Base-by-base conservation (phyloP, 2,888 invertebrate genomes). In the Meghimatium bilineatum region DNA sequence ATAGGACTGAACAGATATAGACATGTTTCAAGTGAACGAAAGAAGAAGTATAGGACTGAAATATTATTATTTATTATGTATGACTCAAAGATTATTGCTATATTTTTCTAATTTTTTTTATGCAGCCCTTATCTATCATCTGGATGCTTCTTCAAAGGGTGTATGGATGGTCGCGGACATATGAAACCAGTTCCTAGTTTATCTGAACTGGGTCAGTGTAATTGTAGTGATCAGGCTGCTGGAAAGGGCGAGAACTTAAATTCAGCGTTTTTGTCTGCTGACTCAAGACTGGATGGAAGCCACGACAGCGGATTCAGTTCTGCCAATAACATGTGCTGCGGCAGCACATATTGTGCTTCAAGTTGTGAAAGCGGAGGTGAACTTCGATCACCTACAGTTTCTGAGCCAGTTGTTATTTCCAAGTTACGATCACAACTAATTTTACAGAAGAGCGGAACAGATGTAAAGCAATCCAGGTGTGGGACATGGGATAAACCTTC, bases 321-420 rank as follows among this genome's bases (percentile, higher is more conserved):
- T 29, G 88, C 90, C 78, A 91, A 91, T 88, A 92, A 92, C 83
- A 90, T 94, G 87, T 32, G 26, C 34, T 94, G 93, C 88, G 90
- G 94, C 32, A 91, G 92, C 78, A 93, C 93, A 63, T 92, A 93
- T 85, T 89, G 93, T 80, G 93, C 93, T 17, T 92, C 91, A 29
- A 90, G 89, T 75, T 93, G 92, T 84, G 90, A 92, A 77, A 92
- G 92, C 85, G 89, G 90, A 12, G 92, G 92, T 81, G 91, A 91
- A 83, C 86, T 92, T 29, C 88, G 90, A 80, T 87, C 91, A 8
- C 88, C 91, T 12, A 87, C 88, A 1, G 44, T 72, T 8, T 80
- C 67, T 85, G 88, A 80, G 14, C 63, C 83, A 12, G 77, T 80
- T 10, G 49, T 34, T 17, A 26, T 63, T 29, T 74, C 69, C 38